Evolutionary conservation across 2,888 invertebrate genomes (phyloP), one percentile per base, ranked within the genome.

Genomic region (Apeira syringaria): DNA sequence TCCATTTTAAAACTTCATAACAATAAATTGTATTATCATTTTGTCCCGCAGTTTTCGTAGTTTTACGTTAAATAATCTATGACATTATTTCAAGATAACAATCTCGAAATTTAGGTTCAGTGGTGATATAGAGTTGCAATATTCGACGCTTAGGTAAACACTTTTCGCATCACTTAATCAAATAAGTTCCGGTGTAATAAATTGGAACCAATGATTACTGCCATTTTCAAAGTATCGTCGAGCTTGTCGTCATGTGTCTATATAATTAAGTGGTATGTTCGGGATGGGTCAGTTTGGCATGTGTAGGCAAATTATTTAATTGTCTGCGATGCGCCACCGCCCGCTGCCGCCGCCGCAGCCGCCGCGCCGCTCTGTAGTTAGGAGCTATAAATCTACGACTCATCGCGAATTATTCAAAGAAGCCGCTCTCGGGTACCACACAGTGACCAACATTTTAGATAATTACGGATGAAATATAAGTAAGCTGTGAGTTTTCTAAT

Each of bases 241-340:
- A 7, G 2, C 20, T 7, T 20, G 20, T 20, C 24, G 2, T 20
- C 7, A 20, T 7, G 20, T 7, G 7, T 20, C n/a, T n/a, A n/a
- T 20, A 20, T 7, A 7, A 2, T 20, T 20, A 20, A 6, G 7
- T 20, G 7, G 2, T 2, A 2, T 20, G 20, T 20, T 20, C n/a
- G 20, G 33, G 40, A 35, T 43, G 44, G 43, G 33, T 15, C 32
- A 25, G 18, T 38, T 58, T 48, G 56, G 49, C 39, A 60, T 56
- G 68, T 64, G 76, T 85, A 87, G 75, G 87, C 86, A 87, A 86
- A 87, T 86, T 72, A 74, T 83, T 85, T 86, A 85, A 87, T 85
- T 85, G 85, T 70, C 63, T 61, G 58, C 56, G 62, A 56, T 59
- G 63, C 15, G 2, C 4, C 15, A 15, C 15, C 15, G 2, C 20